Percentiles rank a stretch among this genome's conserved stretches.
These are phyloP conservation scores for Serilophus lunatus DNA, from an alignment of 2,113 vertebrate genomes.

Conservation along the genomic window DNA sequence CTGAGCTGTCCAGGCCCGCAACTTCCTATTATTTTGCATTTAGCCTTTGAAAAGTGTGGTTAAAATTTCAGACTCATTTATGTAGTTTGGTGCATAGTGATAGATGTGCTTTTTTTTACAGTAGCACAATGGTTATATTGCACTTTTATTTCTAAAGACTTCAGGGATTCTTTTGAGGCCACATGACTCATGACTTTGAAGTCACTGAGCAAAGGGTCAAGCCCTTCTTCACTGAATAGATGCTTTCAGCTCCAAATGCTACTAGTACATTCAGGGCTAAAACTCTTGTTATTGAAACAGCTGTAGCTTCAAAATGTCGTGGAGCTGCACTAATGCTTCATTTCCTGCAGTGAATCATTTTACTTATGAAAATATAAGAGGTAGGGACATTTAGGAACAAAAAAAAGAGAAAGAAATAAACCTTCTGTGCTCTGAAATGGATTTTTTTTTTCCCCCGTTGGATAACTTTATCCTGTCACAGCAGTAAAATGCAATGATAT, in stretches of 20 bases:
- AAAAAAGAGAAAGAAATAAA: not conserved
- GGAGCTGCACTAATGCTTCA: slow-evolving; percentile 12
- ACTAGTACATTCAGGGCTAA: slow-evolving; percentile 21
- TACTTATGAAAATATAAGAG: slow-evolving; percentile 30
- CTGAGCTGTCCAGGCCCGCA: not conserved
- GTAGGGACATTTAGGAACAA: not conserved
- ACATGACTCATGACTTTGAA: slow-evolving; percentile 54
- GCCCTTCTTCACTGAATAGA: slow-evolving; percentile 37
- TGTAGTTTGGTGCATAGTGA: not conserved
- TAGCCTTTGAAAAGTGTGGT: not conserved
- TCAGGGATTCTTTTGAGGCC: not conserved
- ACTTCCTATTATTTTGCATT: not conserved
- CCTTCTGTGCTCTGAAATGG: not conserved
- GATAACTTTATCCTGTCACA: slow-evolving; percentile 14
- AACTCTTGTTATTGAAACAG: slow-evolving; percentile 29
- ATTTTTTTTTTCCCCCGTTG: not conserved
- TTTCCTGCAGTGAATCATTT: slow-evolving; percentile 55
- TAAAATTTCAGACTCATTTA: not conserved
- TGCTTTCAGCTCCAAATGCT: slow-evolving; percentile 55
- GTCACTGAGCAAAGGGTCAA: slow-evolving; percentile 43
- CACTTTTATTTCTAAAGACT: slow-evolving; percentile 33
- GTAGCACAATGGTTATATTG: not conserved
- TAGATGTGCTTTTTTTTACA: not conserved
- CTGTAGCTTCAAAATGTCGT: slow-evolving; percentile 22
- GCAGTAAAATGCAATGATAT: slow-evolving; percentile 37